phyloP scores from a whole-genome alignment of 2,888 invertebrate species.

The Eristalis tenax region DNA sequence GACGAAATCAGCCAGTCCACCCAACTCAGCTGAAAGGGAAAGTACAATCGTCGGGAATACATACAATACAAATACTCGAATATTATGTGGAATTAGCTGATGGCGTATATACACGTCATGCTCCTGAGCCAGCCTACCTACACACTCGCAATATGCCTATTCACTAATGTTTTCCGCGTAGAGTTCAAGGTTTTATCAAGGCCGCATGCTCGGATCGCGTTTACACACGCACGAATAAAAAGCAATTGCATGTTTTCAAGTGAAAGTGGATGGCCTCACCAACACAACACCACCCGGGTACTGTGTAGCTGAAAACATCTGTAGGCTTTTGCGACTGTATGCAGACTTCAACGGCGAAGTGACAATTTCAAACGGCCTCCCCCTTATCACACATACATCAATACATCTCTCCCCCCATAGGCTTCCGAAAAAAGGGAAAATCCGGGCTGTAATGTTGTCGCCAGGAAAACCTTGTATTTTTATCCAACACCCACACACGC shows the following conservation, averaged over 20 bases:
- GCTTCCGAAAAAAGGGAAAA: neutral
- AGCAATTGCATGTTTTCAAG: conserved; percentile 13
- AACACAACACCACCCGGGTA: neutral
- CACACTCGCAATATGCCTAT: conserved; percentile 32
- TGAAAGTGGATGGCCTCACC: neutral
- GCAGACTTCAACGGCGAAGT: neutral
- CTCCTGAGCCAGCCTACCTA: conserved; percentile 22
- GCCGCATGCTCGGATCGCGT: conserved; percentile 78
- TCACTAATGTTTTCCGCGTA: conserved; percentile 62
- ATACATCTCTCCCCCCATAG: too few species aligned
- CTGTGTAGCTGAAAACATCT: conserved; percentile 32
- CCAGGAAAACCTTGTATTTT: neutral
- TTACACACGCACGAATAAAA: neutral
- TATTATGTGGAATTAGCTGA: neutral
- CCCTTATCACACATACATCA: too few species aligned
- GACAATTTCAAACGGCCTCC: neutral
- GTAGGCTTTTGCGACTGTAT: conserved; percentile 24
- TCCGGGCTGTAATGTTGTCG: neutral
- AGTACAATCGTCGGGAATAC: conserved; percentile 35
- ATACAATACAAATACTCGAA: neutral
- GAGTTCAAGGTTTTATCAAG: conserved; percentile 79
- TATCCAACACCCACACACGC: neutral
- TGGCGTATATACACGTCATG: neutral
- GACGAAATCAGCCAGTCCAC: neutral
- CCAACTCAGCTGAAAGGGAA: conserved; percentile 37